Percentiles rank a stretch among this genome's conserved stretches.
phyloP scores from a whole-genome alignment of 1,140 invertebrate genomes.

The Pectinophora gossypiella region DNA sequence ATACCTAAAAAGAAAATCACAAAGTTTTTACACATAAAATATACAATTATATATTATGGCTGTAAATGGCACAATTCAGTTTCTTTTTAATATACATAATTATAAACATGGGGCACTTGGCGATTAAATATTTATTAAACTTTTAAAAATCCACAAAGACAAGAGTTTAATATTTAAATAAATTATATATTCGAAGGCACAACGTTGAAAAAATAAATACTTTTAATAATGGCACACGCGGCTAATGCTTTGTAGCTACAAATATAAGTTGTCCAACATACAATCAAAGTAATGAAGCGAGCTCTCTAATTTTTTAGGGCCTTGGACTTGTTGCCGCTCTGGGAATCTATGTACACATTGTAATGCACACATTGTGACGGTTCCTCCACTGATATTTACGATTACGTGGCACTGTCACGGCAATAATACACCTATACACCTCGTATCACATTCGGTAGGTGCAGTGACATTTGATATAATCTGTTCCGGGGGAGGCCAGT shows the following conservation, averaged over 20 bases:
- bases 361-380: too few relatives aligned
- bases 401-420: too few relatives aligned
- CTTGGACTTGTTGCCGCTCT: background rate
- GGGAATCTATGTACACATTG: background rate
- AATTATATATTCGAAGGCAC: slow-evolving; percentile 14
- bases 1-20: slow-evolving; percentile 7
- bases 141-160: background rate
- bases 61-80: slow-evolving; percentile 12
- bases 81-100: background rate
- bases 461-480: too few relatives aligned
- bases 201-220: slow-evolving; percentile 10
- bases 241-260: slow-evolving; percentile 8
- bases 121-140: background rate
- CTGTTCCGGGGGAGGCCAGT: too few relatives aligned
- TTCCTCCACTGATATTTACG: too few relatives aligned
- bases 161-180: background rate
- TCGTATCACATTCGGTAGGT: too few relatives aligned
- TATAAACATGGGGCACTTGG: background rate
- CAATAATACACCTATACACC: background rate
- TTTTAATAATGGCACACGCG: slow-evolving; percentile 16
- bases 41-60: slow-evolving; percentile 6
- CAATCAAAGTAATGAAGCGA: background rate
- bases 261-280: slow-evolving; percentile 7
- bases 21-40: slow-evolving; percentile 9
- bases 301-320: background rate